Conservation (phyloP, 1,140 invertebrate species). For the Lucilia sericata region DNA sequence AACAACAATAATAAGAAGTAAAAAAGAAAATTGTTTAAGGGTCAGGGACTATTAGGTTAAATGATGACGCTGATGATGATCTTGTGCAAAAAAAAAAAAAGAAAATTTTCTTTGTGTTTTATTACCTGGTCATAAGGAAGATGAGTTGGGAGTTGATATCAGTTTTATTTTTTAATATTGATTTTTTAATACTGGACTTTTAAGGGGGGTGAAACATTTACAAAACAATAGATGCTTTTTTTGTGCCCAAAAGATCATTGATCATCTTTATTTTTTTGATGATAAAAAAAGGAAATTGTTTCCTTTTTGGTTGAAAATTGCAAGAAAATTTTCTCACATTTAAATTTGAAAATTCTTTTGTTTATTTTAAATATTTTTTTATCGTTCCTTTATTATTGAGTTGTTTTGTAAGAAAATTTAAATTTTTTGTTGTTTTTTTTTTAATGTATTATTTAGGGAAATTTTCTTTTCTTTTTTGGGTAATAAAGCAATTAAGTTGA, state of each 20-base stretch:
- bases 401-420: slow-evolving; percentile 17
- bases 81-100: slow-evolving; percentile 30
- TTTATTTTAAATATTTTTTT: slow-evolving; percentile 5
- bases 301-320: background rate
- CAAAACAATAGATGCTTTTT: background rate
- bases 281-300: background rate
- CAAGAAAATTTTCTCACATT: slow-evolving; percentile 18
- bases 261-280: slow-evolving; percentile 3
- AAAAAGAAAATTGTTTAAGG: slow-evolving; percentile 3
- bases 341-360: slow-evolving; percentile 19
- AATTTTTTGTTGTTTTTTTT: slow-evolving; percentile 6
- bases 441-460: background rate
- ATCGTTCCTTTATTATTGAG: slow-evolving; percentile 27
- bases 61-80: slow-evolving; percentile 52
- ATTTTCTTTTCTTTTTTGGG: background rate
- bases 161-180: background rate
- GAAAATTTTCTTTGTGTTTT: slow-evolving; percentile 2
- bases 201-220: background rate
- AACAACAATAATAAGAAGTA: background rate
- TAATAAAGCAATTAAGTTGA: background rate
- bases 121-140: slow-evolving; percentile 13
- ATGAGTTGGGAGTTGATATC: background rate
- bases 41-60: slow-evolving; percentile 63
- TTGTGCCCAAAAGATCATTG: slow-evolving; percentile 12
- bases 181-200: slow-evolving; percentile 27